Evolutionary conservation across 2,113 vertebrate genomes (phyloP), one percentile per base, ranked within the genome.

Genomic region (Boulengeromyrus knoepffleri): DNA sequence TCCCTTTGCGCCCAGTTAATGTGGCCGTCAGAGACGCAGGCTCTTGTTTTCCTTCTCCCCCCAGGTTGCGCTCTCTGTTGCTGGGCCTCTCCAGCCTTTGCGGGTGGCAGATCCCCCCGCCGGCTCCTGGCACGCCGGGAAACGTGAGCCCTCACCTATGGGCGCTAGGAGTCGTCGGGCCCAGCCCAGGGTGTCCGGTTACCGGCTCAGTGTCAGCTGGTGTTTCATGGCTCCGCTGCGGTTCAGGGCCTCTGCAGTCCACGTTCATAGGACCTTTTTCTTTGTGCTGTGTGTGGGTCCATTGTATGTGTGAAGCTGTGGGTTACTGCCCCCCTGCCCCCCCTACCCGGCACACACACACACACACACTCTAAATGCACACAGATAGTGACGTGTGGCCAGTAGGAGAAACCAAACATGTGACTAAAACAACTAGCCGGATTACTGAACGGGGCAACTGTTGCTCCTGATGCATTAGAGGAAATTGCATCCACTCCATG

Each of bases 151-250:
- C 92, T 93, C 93, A 92, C 93, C 56, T 90, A 92, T 94, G 91
- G 92, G 92, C 89, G 91, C 90, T 91, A 90, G 90, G 92, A 92
- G 83, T 92, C 92, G 93, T 92, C 91, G 89, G 90, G 92, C 91
- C 89, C 92, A 85, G 92, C 91, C 88, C 91, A 85, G 91, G 91
- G 80, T 94, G 94, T 96, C 95, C 74, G 70, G 92, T 96, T 96
- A 94, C 96, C 91, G 93, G 92, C 89, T 90, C 89, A 92, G 91
- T 89, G 89, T 91, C 88, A 90, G 92, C 92, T 96, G 94, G 87
- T 56, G 94, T 96, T 96, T 94, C 96, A 92, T 92, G 92, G 90
- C 94, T 93, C 96, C 42, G 5, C 96, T 96, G 95, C 95, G 94
- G 95, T 96, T 95, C 93, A 95, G 94, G 92, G 90, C 93, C 47